Evolutionary conservation across 2,888 invertebrate species (phyloP), one percentile per base, ranked within the genome.

Genomic region (Plagodis dolabraria): DNA sequence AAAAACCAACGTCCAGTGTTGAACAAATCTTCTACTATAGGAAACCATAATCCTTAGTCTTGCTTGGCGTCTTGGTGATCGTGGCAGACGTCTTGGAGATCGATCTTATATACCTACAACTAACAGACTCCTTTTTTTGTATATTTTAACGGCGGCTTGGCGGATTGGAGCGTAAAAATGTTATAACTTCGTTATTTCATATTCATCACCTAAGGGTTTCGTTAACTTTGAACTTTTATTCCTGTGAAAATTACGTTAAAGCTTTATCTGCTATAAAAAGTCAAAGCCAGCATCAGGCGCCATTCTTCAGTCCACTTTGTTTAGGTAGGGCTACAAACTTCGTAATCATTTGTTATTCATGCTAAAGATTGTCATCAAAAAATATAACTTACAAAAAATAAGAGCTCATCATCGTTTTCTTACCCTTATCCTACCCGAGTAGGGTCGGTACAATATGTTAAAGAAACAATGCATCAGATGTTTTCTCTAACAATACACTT

Each of bases 211-310:
- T 74, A 64, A 68, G 70, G 76, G 76, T 65, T 71, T 66, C 64
- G 60, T 75, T 68, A 68, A 71, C 70, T 77, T 69, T 70, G 63
- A 69, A 72, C 69, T 76, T 76, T 75, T 70, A 75, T 73, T 69
- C 67, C 66, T 70, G 68, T 61, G 65, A 71, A 76, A 74, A 77
- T 77, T 72, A 71, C 67, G 70, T 74, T 71, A 72, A 72, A 77
- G 69, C 71, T 74, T 72, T 64, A 70, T 69, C 67, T 67, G 61
- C 74, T 67, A 70, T 75, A 76, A 79, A 74, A 76, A 74, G 65
- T 63, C 65, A 59, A 72, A 71, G 67, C 65, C 59, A 57, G 58
- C 71, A 69, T 66, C 56, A 70, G 70, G 72, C 63, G 72, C 67
- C 57, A 68, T 71, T 65, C 67, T 72, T 72, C 67, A 64, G 69